Conservation (phyloP, 2,797 vertebrate genomes). For the Falco biarmicus region DNA sequence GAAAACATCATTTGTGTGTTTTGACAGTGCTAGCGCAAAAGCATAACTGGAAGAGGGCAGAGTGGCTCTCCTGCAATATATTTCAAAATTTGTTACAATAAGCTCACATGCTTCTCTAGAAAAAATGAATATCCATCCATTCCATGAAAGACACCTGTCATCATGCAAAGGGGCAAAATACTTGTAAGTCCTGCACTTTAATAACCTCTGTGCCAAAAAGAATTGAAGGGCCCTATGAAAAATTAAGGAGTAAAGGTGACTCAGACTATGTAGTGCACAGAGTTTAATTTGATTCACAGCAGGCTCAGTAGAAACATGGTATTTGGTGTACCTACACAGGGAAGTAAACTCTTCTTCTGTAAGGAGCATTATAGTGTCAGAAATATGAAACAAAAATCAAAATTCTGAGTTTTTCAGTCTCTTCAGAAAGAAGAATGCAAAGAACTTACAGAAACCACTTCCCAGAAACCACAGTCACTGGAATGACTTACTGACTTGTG, state of each 20-base stretch:
- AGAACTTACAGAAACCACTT: not conserved
- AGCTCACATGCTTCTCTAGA: not conserved
- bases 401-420: not conserved
- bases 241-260: not conserved
- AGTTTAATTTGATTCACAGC: not conserved
- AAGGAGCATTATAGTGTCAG: not conserved
- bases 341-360: not conserved
- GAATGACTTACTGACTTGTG: not conserved
- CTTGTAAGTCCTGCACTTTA: not conserved
- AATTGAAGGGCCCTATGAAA: not conserved
- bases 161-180: not conserved
- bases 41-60: not conserved
- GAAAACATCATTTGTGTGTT: not conserved
- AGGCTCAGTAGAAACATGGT: not conserved
- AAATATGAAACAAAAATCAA: not conserved
- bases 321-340: not conserved
- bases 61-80: not conserved
- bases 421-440: not conserved
- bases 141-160: not conserved
- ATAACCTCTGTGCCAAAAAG: not conserved
- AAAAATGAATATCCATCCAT: not conserved
- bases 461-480: not conserved
- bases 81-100: not conserved
- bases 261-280: not conserved
- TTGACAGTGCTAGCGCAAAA: not conserved